phyloP scores from a whole-genome alignment of 2,888 invertebrate genomes.

The Rotaria magnacalcarata region DNA sequence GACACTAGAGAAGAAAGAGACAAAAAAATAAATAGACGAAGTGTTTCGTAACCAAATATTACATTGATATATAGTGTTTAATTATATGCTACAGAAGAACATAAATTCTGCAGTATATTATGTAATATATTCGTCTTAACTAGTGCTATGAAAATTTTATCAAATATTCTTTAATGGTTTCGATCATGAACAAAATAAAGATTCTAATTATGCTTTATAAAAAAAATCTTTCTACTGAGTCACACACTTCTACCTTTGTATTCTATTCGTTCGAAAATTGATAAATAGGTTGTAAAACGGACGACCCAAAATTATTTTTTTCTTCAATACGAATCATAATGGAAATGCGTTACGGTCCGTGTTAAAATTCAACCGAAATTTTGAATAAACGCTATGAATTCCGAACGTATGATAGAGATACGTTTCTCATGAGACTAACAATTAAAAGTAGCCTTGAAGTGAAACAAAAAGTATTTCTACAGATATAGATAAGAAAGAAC shows the following conservation, averaged over 20 bases:
- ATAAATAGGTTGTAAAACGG: not conserved
- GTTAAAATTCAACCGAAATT: no score
- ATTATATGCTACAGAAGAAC: not conserved
- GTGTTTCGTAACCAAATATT: not conserved
- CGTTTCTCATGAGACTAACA: no score
- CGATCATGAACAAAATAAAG: not conserved
- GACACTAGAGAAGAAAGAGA: not conserved
- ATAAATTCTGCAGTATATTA: accelerated
- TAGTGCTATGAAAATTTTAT: not conserved
- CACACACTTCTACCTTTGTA: not conserved
- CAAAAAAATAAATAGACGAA: not conserved
- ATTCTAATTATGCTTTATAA: no score
- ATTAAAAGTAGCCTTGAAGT: no score
- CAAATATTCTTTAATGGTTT: not conserved
- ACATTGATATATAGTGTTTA: not conserved
- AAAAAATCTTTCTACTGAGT: not conserved
- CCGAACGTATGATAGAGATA: no score
- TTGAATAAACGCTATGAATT: no score
- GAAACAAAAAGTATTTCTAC: no score
- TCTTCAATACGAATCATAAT: no score
- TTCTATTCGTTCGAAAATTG: not conserved
- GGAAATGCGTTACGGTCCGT: no score
- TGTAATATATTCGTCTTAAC: not conserved
- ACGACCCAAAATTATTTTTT: no score
- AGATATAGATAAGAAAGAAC: no score